These are phyloP conservation scores for Cydia splendana DNA, from an alignment of 1,140 invertebrate genomes.

Conservation along the genomic window DNA sequence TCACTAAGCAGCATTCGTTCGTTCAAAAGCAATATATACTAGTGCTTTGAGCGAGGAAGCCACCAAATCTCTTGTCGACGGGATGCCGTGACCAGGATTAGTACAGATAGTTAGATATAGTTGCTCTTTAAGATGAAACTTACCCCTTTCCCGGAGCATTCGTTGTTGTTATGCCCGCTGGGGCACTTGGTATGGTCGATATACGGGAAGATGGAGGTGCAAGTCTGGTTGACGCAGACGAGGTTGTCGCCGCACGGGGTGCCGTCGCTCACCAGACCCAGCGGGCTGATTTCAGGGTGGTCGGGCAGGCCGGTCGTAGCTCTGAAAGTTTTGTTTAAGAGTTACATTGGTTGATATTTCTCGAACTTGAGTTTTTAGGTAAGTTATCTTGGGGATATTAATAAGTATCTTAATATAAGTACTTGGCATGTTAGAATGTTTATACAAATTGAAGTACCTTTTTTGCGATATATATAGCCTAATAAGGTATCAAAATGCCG, in stretches of 20 bases:
- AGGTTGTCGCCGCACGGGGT: conserved; percentile 95
- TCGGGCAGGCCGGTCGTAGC: conserved; percentile 85
- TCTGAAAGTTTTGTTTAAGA: conserved; percentile 71
- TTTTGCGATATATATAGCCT: too few species aligned
- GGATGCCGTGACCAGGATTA: conserved; percentile 84
- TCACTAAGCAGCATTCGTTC: too few species aligned
- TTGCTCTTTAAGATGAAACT: conserved; percentile 63
- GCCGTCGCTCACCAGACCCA: conserved; percentile 92
- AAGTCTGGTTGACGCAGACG: conserved; percentile 96
- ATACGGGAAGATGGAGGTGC: conserved; percentile 89
- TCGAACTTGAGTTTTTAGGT: too few species aligned
- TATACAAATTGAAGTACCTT: too few species aligned
- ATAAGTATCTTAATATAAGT: too few species aligned
- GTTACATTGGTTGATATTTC: too few species aligned
- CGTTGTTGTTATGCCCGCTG: conserved; percentile 90
- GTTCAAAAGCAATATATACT: too few species aligned
- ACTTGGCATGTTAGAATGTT: too few species aligned
- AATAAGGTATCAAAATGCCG: too few species aligned
- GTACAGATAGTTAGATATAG: too few species aligned
- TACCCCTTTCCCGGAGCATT: conserved; percentile 97
- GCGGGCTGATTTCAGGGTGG: conserved; percentile 83
- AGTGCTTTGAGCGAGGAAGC: too few species aligned
- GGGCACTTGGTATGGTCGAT: conserved; percentile 93
- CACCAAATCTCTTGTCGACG: conserved; percentile 69
- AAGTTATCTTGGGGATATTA: too few species aligned